These are phyloP conservation scores for Ophiodon elongatus DNA, from an alignment of 2,113 vertebrate genomes.

Conservation along the genomic window DNA sequence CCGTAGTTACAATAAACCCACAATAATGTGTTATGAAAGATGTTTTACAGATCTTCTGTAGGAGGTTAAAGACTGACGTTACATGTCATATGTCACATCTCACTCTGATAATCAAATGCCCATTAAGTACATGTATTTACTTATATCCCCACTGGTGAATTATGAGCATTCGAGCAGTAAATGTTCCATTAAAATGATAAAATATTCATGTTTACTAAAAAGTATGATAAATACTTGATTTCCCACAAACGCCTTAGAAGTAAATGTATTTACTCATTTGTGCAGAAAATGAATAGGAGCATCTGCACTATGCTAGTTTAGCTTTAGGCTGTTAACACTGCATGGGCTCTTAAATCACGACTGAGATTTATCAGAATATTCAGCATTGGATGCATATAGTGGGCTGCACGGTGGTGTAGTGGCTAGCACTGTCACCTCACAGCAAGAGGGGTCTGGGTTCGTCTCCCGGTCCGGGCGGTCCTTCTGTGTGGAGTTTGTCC, in stretches of 20 bases:
- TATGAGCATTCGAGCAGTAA: not conserved
- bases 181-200: not conserved
- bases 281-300: not conserved
- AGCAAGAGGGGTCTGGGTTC: no score
- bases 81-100: not conserved
- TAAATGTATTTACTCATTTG: not conserved
- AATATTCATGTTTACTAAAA: not conserved
- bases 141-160: not conserved
- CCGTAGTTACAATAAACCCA: not conserved
- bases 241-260: not conserved
- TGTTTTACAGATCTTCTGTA: no score
- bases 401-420: no score
- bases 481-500: no score
- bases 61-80: no score
- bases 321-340: not conserved
- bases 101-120: not conserved
- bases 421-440: no score
- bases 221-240: not conserved
- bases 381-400: no score
- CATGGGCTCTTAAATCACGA: not conserved
- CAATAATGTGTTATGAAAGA: not conserved
- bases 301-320: not conserved
- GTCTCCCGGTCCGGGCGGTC: no score
- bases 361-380: not conserved
- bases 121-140: not conserved